Percentiles rank a stretch among this genome's conserved stretches.
These are phyloP conservation scores for Calliopum simillimum DNA, from an alignment of 2,888 invertebrate species.

Conservation along the genomic window DNA sequence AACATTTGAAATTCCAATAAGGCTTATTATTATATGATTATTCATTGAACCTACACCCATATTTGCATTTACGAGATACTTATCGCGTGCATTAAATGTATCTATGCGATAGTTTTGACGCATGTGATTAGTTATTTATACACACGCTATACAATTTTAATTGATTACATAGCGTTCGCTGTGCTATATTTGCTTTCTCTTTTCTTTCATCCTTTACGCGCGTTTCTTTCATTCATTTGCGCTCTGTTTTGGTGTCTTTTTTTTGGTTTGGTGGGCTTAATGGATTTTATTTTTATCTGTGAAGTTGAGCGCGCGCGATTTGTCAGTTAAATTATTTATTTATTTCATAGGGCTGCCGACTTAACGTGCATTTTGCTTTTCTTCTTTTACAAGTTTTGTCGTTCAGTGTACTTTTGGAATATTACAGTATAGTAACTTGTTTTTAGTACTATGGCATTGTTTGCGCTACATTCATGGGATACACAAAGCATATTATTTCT, in stretches of 20 bases:
- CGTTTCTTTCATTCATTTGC: background rate
- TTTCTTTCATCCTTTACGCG: background rate
- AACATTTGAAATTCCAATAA: no score
- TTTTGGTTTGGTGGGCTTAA: background rate
- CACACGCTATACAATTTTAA: background rate
- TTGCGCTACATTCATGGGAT: background rate
- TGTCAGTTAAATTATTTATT: constrained; percentile 10
- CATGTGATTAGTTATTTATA: constrained; percentile 1
- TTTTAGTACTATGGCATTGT: background rate
- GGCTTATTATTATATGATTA: no score
- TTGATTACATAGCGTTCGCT: background rate
- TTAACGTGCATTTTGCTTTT: no score
- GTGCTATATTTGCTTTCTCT: background rate
- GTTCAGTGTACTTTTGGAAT: no score
- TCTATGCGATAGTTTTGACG: background rate
- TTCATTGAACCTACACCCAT: no score
- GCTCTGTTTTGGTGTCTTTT: background rate
- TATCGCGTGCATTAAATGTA: constrained; percentile 14
- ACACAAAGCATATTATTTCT: background rate
- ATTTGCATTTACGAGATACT: constrained; percentile 9
- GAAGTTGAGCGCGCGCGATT: background rate
- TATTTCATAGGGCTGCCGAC: background rate
- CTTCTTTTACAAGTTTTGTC: no score
- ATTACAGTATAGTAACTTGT: no score
- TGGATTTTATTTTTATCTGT: background rate